Base-by-base conservation (phyloP, 2,888 invertebrate species). In the Sericinus montela region DNA sequence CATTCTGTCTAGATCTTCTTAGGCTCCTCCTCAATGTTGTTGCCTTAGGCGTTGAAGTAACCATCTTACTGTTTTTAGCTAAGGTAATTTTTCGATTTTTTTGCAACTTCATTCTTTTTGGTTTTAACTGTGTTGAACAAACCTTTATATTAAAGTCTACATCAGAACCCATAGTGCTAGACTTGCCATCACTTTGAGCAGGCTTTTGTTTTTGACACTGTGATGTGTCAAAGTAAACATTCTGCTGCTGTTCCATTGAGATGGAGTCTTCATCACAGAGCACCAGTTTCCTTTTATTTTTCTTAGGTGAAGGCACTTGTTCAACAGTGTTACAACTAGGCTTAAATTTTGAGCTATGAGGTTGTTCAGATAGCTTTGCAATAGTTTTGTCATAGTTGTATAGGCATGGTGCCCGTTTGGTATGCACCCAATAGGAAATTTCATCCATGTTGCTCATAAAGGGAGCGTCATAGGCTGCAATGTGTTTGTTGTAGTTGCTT, bases 391-490 rank as follows among this genome's bases (percentile, higher is more conserved):
- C 83, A 70, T 80, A 82, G 59, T 75, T 76, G 60, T 78, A 75
- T 32, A 88, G 80, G 70, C 88, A 89, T 0, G 89, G 89, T 10
- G 89, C 83, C 62, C 83, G 69, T 55, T 82, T 82, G 1, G 89
- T 87, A 57, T 75, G 72, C 25, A 89, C 72, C 89, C 89, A 89
- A 57, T 76, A 87, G 1, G 79, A 66, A 67, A 89, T 88, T 63
- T 88, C 88, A 55, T 88, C 87, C 82, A 87, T 86, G 55, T 72
- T 76, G 72, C 59, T 84, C 75, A 84, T 82, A 82, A 82, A 80
- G 80, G 80, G 80, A 78, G 38, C 8, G 56, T 62, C 56, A 30
- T 42, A 14, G 36, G 54, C 45, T 14, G 35, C 30, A 32, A 45
- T 29, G 45, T 48, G 14, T 16, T 32, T 19, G 40, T 25, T 6